Evolutionary conservation across 2,113 vertebrate species (phyloP).

Genomic region (Pipa parva): DNA sequence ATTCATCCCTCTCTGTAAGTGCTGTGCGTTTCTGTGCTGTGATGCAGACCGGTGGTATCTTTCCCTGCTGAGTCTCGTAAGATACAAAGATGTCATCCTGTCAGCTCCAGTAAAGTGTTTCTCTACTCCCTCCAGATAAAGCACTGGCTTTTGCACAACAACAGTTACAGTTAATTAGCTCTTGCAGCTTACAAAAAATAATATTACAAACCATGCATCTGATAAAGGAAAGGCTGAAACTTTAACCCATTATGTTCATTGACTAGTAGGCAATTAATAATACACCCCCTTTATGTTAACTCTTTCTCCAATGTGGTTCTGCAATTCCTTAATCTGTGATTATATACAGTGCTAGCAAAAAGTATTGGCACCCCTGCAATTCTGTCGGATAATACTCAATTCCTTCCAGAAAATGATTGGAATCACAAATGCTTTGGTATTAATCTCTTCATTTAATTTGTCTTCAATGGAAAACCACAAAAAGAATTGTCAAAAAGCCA

Average conservation of each 20-base stretch:
- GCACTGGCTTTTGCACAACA: constrained; percentile 7
- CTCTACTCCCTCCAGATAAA: constrained; percentile 28
- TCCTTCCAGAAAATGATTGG: no score
- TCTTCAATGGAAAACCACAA: no score
- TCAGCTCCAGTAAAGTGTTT: constrained; percentile 30
- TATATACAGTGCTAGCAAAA: no score
- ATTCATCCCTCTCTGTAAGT: constrained; percentile 26
- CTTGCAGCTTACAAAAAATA: constrained; percentile 10
- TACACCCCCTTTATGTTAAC: no score
- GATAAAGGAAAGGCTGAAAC: not conserved
- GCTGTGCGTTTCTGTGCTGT: constrained; percentile 18
- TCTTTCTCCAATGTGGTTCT: no score
- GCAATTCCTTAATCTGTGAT: no score
- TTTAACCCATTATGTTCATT: constrained; percentile 10
- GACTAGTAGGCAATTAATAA: no score
- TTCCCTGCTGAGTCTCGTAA: constrained; percentile 28
- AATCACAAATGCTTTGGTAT: no score
- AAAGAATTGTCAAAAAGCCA: no score
- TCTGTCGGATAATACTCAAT: no score
- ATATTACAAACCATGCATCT: constrained; percentile 10
- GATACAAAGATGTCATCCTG: constrained; percentile 40
- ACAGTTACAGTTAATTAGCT: constrained; percentile 35
- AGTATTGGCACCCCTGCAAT: no score
- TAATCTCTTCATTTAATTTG: no score
- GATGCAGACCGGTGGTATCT: constrained; percentile 15